Base-by-base conservation (phyloP, 1,140 invertebrate genomes). In the Contarinia nasturtii region DNA sequence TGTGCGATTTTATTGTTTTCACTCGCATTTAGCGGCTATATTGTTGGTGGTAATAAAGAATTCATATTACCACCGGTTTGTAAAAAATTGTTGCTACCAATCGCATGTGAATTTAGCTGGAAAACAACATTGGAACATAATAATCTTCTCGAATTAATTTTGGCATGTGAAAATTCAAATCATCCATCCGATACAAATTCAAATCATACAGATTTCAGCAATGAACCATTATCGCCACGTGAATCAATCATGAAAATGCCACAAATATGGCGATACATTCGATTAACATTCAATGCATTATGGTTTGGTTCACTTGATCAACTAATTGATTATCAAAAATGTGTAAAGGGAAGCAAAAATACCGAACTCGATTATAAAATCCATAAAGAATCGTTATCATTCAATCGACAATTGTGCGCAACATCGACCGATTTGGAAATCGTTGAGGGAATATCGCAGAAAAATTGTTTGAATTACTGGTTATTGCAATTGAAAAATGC, bases 1-100 rank as follows among this genome's bases (percentile, higher is more conserved):
- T 48, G 48, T 8, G 51, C 46, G 8, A 27, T 53, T 7, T 58
- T 55, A 40, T 27, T 63, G 1, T 63, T 62, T 33, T 46, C 52
- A 15, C 37, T 63, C 22, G 44, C 61, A 2, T 63, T 47, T 19
- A 3, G 51, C 51, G 8, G 14, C 5, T 49, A 44, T 15, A 27
- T 60, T 5, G 45, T 44, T n/a, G 49, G 45, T 8, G 49, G 0
- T 51, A 53, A 12, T 21, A 42, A 2, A 41, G 3, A 15, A n/a
- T 54, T 4, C 12, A 49, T 42, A 2, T 12, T 57, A 12, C 46
- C 55, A 11, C 44, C 2, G 40, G 54, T 45, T 20, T 46, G 61
- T 0, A 38, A 49, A 18, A 33, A 51, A 0, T 1, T 60, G n/a
- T 14, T 45, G 7, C 7, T 57, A 43, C 60, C 60, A 0, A 10